Evolutionary conservation across 1,140 invertebrate genomes (phyloP).

Genomic region (Aphelenchoides fujianensis): DNA sequence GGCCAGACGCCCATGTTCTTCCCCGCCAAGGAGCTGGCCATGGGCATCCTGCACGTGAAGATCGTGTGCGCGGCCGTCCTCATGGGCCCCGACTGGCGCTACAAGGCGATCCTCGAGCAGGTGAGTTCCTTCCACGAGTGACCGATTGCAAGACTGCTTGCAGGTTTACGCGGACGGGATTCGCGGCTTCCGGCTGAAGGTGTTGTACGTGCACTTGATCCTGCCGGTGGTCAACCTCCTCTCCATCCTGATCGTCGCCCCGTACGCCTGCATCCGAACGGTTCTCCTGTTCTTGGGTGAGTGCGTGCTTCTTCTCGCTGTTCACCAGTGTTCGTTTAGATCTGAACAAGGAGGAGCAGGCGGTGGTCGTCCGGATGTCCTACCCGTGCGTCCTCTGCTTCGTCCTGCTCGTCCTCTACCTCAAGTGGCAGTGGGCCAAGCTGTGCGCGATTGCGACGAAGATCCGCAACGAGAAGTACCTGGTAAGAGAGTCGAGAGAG

Average conservation of each 20-base stretch:
- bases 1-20: slow-evolving; percentile 90
- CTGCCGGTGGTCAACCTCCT: slow-evolving; percentile 76
- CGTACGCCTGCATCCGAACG: slow-evolving; percentile 42
- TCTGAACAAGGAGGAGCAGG: slow-evolving; percentile 69
- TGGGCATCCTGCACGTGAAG: slow-evolving; percentile 90
- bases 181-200: slow-evolving; percentile 82
- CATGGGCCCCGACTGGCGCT: slow-evolving; percentile 93
- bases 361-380: slow-evolving; percentile 78
- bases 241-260: slow-evolving; percentile 47
- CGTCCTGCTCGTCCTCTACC: slow-evolving; percentile 70
- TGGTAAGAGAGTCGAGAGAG: slow-evolving; percentile 27
- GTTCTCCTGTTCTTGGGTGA: slow-evolving; percentile 40
- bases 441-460: slow-evolving; percentile 91
- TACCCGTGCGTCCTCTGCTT: slow-evolving; percentile 82
- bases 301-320: not conserved
- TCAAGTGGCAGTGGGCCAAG: slow-evolving; percentile 79
- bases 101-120: slow-evolving; percentile 83
- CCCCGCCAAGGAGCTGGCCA: slow-evolving; percentile 66
- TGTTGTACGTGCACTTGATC: slow-evolving; percentile 79
- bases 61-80: slow-evolving; percentile 92
- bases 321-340: slow-evolving; percentile 35
- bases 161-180: slow-evolving; percentile 79
- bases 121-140: slow-evolving; percentile 65
- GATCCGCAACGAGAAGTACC: slow-evolving; percentile 96
- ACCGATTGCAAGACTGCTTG: slow-evolving; percentile 28